Evolutionary conservation across 2,797 vertebrate genomes (phyloP).

Genomic region (Helicolenus hilgendorfi): DNA sequence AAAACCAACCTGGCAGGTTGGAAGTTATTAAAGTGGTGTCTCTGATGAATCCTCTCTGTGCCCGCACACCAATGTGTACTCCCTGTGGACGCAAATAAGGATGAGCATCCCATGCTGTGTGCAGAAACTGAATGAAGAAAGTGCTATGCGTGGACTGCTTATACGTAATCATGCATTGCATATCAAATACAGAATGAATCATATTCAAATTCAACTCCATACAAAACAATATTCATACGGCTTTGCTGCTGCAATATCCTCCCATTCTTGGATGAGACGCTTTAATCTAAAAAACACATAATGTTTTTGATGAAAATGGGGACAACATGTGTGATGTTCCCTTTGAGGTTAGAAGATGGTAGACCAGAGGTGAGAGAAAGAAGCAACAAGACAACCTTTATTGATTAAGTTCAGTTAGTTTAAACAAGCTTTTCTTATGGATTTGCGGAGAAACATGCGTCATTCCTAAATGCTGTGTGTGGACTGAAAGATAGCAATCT

Average conservation of each 20-base stretch:
- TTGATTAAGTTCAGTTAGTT: conserved; percentile 38
- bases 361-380: neutral
- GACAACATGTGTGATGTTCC: neutral
- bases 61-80: conserved; percentile 27
- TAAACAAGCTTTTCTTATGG: conserved; percentile 9
- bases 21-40: conserved; percentile 61
- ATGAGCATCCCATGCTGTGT: conserved; percentile 21
- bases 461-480: neutral
- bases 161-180: neutral
- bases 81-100: conserved; percentile 20
- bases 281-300: conserved; percentile 16
- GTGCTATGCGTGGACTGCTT: neutral
- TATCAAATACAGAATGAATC: conserved; percentile 9
- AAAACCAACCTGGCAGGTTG: conserved; percentile 61
- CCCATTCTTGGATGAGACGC: neutral
- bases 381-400: conserved; percentile 12
- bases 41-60: conserved; percentile 34
- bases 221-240: neutral
- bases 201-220: conserved; percentile 16
- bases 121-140: conserved; percentile 19
- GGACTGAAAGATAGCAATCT: conserved; percentile 38
- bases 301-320: neutral
- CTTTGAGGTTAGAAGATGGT: neutral
- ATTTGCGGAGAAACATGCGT: conserved; percentile 21
- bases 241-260: conserved; percentile 10